phyloP scores from a whole-genome alignment of 2,113 vertebrate genomes.

The Pomatostomus ruficeps region DNA sequence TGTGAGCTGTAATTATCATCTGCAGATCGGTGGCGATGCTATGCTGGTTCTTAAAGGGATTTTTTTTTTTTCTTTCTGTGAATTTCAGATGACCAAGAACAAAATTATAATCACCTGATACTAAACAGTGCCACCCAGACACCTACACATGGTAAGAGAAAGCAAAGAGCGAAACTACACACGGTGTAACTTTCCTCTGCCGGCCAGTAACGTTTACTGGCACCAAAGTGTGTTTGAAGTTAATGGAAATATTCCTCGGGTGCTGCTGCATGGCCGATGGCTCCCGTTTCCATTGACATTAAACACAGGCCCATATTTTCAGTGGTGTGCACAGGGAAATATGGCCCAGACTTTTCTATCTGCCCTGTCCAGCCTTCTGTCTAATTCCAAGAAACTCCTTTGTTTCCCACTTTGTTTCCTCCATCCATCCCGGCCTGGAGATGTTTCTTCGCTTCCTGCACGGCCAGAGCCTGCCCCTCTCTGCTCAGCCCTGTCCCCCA shows the following conservation, averaged over 20 bases:
- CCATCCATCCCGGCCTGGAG: neutral
- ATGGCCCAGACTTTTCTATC: neutral
- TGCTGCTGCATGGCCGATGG: neutral
- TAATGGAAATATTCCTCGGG: neutral
- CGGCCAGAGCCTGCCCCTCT: neutral
- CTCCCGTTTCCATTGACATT: slow-evolving; percentile 39
- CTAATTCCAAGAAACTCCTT: neutral
- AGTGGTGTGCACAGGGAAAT: neutral
- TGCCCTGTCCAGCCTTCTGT: neutral
- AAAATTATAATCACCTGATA: slow-evolving; percentile 92
- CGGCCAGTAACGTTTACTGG: slow-evolving; percentile 17
- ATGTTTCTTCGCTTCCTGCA: neutral
- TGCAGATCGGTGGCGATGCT: slow-evolving; percentile 7
- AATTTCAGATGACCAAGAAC: slow-evolving; percentile 91
- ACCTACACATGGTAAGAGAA: slow-evolving; percentile 92
- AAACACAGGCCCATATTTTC: slow-evolving; percentile 40
- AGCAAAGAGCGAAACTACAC: slow-evolving; percentile 56
- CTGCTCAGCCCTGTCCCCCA: neutral
- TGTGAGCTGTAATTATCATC: slow-evolving; percentile 66
- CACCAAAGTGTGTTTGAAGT: neutral
- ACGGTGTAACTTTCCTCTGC: slow-evolving; percentile 52
- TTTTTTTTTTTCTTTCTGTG: slow-evolving; percentile 58
- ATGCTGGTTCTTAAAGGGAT: slow-evolving; percentile 50
- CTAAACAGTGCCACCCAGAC: slow-evolving; percentile 91
- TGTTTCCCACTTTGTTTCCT: neutral